These are phyloP conservation scores for Astyanax mexicanus DNA, from an alignment of 2,797 vertebrate species.

Conservation along the genomic window DNA sequence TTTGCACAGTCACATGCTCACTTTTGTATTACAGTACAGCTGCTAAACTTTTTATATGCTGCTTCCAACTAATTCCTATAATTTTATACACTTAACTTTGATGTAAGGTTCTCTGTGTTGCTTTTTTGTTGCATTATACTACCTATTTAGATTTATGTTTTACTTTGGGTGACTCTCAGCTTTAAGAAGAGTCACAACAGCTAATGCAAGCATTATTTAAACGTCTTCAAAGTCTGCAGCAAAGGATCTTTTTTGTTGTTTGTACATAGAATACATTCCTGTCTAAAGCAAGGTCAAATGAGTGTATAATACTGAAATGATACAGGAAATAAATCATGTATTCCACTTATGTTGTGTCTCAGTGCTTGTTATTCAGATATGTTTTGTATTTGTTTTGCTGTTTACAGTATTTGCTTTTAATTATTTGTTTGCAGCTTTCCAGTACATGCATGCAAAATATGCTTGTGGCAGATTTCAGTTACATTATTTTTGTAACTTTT, in stretches of 20 bases:
- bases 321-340: conserved; percentile 49
- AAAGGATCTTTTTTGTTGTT: not conserved
- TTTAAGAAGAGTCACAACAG: not conserved
- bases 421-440: too few relatives aligned
- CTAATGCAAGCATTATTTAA: conserved; percentile 26
- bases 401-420: too few relatives aligned
- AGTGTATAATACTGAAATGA: conserved; percentile 25
- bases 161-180: not conserved
- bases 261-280: conserved; percentile 8
- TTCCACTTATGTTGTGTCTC: conserved; percentile 3
- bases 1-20: conserved; percentile 47
- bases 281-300: conserved; percentile 12
- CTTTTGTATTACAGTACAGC: not conserved
- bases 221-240: conserved; percentile 6
- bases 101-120: not conserved
- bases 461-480: too few relatives aligned
- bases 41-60: conserved; percentile 2
- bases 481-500: too few relatives aligned
- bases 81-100: not conserved
- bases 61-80: not conserved
- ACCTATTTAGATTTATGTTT: conserved; percentile 24
- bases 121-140: conserved; percentile 20
- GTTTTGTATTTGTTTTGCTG: too few relatives aligned
- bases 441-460: too few relatives aligned
- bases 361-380: not conserved